Percentiles rank a stretch among this genome's conserved stretches.
These are phyloP conservation scores for Platanista minor DNA, from an alignment of 2,113 vertebrate genomes.

Conservation along the genomic window DNA sequence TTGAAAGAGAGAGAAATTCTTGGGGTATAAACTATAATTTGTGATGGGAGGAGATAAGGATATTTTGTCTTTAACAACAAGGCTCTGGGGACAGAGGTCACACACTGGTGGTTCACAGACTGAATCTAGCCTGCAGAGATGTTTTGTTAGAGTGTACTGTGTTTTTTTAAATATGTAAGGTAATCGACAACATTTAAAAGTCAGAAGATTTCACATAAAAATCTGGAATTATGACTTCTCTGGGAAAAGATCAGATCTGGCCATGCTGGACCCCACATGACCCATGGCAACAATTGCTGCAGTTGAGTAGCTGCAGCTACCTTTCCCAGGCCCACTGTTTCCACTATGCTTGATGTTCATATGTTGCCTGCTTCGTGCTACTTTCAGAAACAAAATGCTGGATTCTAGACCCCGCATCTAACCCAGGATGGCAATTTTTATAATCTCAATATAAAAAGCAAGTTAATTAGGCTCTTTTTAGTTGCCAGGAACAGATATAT, in stretches of 20 bases:
- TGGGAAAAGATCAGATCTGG: background rate
- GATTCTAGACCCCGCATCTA: background rate
- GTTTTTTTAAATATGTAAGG: background rate
- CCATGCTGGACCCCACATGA: background rate
- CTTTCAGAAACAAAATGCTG: conserved; percentile 3
- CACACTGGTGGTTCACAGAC: background rate
- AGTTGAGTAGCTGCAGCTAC: background rate
- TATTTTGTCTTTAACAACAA: background rate
- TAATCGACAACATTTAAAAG: background rate
- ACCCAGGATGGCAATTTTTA: background rate
- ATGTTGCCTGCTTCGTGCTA: background rate
- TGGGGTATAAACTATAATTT: background rate
- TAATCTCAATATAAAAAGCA: background rate
- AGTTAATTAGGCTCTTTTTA: background rate
- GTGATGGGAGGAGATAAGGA: background rate
- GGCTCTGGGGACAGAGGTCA: background rate
- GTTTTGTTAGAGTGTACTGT: background rate
- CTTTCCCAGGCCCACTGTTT: background rate
- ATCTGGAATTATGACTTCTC: background rate
- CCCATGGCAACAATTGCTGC: background rate
- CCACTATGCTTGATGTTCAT: no score
- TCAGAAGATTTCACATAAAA: background rate
- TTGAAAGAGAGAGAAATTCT: background rate
- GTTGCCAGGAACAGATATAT: background rate
- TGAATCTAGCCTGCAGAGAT: background rate